Conservation (phyloP, 2,888 invertebrate genomes). For the Myathropa florea region DNA sequence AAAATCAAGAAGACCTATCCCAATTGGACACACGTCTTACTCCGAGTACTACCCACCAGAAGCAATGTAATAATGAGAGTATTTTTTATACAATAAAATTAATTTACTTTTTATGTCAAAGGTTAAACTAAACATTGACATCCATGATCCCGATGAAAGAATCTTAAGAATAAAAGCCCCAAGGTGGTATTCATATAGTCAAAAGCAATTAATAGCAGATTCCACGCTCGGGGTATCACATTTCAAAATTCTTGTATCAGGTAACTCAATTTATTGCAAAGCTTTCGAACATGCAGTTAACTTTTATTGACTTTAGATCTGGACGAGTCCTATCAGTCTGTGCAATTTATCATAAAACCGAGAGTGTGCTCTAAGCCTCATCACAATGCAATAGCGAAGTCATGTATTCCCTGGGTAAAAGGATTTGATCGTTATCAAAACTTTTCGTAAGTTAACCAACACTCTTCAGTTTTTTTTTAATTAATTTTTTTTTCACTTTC, state of each 20-base stretch:
- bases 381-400: conserved; percentile 84
- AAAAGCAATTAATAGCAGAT: conserved; percentile 81
- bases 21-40: conserved; percentile 86
- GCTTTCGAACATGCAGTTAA: neutral
- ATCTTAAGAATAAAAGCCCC: conserved; percentile 78
- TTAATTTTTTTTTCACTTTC: neutral
- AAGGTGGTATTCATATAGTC: conserved; percentile 80
- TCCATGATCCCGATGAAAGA: conserved; percentile 82
- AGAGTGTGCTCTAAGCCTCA: conserved; percentile 79
- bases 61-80: conserved; percentile 75
- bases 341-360: conserved; percentile 84
- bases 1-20: conserved; percentile 83
- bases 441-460: conserved; percentile 82
- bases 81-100: neutral
- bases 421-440: conserved; percentile 84
- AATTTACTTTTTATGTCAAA: conserved; percentile 76
- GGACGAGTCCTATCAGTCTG: conserved; percentile 83
- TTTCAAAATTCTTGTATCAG: conserved; percentile 84
- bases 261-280: conserved; percentile 41
- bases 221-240: conserved; percentile 83
- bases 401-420: conserved; percentile 86
- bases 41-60: conserved; percentile 85
- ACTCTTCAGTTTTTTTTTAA: neutral
- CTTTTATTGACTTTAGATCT: conserved; percentile 77
- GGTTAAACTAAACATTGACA: conserved; percentile 85